These are phyloP conservation scores for Neogale vison DNA, from an alignment of 2,113 vertebrate species.

Conservation along the genomic window DNA sequence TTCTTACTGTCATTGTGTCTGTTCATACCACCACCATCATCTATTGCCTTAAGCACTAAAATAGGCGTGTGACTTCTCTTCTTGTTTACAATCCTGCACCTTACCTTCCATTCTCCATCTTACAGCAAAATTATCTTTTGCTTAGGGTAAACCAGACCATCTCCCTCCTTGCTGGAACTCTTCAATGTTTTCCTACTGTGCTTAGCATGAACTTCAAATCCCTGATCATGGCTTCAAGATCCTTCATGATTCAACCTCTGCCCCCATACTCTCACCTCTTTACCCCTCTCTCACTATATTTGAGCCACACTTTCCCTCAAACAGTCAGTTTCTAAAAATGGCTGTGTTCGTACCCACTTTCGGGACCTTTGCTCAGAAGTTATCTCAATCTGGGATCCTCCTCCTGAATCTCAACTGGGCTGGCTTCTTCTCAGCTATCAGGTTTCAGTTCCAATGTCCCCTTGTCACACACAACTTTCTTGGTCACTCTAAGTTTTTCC, in stretches of 20 bases:
- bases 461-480: not conserved
- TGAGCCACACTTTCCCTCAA: not conserved
- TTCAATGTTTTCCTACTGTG: not conserved
- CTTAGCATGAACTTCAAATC: not conserved
- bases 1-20: not conserved
- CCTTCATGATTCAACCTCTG: not conserved
- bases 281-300: not conserved
- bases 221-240: not conserved
- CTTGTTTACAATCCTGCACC: not conserved
- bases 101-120: not conserved
- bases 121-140: not conserved
- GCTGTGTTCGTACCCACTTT: not conserved
- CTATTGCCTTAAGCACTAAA: not conserved
- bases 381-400: not conserved
- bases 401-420: not conserved
- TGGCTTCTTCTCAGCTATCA: not conserved
- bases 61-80: not conserved
- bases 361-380: not conserved
- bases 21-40: not conserved
- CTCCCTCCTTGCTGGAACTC: not conserved
- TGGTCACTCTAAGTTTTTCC: not conserved
- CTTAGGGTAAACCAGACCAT: not conserved
- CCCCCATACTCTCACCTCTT: not conserved
- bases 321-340: not conserved
- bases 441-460: not conserved